Evolutionary conservation across 2,888 invertebrate species (phyloP), one percentile per base, ranked within the genome.

Genomic region (Listrodromus nycthemerus): DNA sequence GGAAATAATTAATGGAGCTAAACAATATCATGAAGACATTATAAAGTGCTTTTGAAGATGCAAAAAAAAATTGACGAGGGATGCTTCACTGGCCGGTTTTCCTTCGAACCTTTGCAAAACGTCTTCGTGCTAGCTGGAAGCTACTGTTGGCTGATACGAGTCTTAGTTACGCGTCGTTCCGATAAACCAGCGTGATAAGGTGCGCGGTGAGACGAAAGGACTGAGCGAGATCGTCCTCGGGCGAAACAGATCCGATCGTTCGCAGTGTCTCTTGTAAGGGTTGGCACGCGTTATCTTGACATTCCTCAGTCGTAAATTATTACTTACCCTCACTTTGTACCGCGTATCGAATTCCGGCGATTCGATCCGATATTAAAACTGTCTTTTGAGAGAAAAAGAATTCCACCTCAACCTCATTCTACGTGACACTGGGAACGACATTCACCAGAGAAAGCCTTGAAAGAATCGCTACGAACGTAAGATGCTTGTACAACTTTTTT

Each of bases 401-500:
- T 16, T 61, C 5, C n/a, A 30, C n/a, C 30, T 61, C 27, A 61
- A 16, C 27, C 30, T 30, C 24, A 16, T 61, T 61, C 1, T 16
- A 16, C n/a, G 13, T 16, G 16, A 61, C 30, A 81, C 74, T 79
- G 37, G 63, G 70, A 73, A 30, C 6, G 65, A 10, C 13, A 13
- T 19, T 48, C 41, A 76, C 80, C 84, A 85, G 85, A 84, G 79
- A 78, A 85, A 83, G 58, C 78, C 71, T 81, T 27, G 27, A 33
- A 71, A 45, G 84, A 87, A 83, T 86, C 85, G 83, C 41, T 66
- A 33, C 61, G 81, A 86, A 83, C 85, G 85, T 79, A 77, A 66
- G 79, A 70, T 63, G 82, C 82, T 71, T 75, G 52, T 19, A 30
- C 76, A 48, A 58, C 45, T 30, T 52, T n/a, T 19, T 67, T 8